A percentile compares a stretch with the other conserved stretches of the same genome.
phyloP scores from a whole-genome alignment of 2,888 invertebrate species.

The Gandaritis pyraliata region DNA sequence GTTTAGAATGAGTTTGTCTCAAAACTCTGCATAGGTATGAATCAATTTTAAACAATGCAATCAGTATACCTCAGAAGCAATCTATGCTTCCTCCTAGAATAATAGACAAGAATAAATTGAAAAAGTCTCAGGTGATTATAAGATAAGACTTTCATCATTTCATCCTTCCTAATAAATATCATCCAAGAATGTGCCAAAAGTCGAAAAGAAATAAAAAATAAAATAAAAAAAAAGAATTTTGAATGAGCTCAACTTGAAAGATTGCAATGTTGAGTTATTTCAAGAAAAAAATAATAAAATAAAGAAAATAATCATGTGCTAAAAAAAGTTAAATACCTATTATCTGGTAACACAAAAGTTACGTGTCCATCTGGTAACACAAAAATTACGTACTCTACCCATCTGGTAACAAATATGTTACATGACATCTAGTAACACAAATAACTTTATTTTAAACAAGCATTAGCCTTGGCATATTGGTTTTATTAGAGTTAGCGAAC shows the following conservation, averaged over 20 bases:
- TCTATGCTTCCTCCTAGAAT: constrained; percentile 72
- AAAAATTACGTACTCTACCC: constrained; percentile 23
- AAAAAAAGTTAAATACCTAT: not conserved
- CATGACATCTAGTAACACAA: constrained; percentile 33
- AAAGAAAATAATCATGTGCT: constrained; percentile 16
- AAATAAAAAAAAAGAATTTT: constrained; percentile 18
- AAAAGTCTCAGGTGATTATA: constrained; percentile 35
- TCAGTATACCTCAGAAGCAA: constrained; percentile 77
- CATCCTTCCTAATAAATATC: constrained; percentile 33
- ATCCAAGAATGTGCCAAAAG: constrained; percentile 72
- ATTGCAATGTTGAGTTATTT: constrained; percentile 2
- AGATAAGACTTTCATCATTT: constrained; percentile 44
- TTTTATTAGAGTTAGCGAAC: constrained; percentile 67
- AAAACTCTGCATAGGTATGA: constrained; percentile 33
- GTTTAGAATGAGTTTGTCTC: constrained; percentile 43
- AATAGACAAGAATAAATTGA: constrained; percentile 54
- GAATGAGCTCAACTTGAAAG: constrained; percentile 2
- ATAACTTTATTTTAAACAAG: constrained; percentile 9
- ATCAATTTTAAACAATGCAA: constrained; percentile 52
- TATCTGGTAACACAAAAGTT: constrained; percentile 16
- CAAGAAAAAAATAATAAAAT: constrained; percentile 19
- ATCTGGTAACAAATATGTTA: constrained; percentile 32
- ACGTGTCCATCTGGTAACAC: constrained; percentile 19
- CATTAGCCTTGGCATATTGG: constrained; percentile 64
- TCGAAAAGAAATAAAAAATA: constrained; percentile 31